Conservation (phyloP, 2,797 vertebrate species). For the Austrolebias charrua region DNA sequence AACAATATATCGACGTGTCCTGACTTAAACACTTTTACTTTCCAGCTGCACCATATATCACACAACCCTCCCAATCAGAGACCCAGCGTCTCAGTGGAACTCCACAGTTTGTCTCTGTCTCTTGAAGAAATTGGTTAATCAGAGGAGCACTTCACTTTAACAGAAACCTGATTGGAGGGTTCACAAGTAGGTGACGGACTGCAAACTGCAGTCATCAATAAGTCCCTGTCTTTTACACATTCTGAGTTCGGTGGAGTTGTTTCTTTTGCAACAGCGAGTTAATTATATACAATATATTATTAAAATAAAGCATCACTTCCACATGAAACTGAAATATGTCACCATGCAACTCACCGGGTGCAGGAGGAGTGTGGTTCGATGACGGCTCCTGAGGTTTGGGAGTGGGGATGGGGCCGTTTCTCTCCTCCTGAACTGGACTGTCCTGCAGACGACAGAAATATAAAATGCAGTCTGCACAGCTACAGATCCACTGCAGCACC, state of each 20-base stretch:
- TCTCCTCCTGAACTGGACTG: conserved; percentile 77
- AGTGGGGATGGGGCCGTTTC: conserved; percentile 84
- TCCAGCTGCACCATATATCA: not conserved
- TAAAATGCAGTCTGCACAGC: not conserved
- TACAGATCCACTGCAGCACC: no score
- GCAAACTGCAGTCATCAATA: not conserved
- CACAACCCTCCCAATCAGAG: not conserved
- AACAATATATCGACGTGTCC: no score
- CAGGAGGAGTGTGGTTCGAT: conserved; percentile 53
- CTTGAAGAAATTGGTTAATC: not conserved
- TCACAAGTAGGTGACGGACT: not conserved
- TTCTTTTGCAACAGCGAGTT: not conserved
- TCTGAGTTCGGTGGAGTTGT: no score
- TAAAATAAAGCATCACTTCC: not conserved
- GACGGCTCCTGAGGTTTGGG: conserved; percentile 77
- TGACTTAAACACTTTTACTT: not conserved
- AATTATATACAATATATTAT: not conserved
- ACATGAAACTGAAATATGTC: not conserved
- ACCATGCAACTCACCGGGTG: conserved; percentile 61
- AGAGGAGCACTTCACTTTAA: not conserved
- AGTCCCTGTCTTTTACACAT: not conserved
- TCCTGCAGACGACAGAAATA: conserved; percentile 47
- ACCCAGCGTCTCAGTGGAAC: not conserved
- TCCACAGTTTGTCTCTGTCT: conserved; percentile 2
- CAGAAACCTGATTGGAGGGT: not conserved